Conservation (phyloP, 2,888 invertebrate species). For the Chouioia cunea region DNA sequence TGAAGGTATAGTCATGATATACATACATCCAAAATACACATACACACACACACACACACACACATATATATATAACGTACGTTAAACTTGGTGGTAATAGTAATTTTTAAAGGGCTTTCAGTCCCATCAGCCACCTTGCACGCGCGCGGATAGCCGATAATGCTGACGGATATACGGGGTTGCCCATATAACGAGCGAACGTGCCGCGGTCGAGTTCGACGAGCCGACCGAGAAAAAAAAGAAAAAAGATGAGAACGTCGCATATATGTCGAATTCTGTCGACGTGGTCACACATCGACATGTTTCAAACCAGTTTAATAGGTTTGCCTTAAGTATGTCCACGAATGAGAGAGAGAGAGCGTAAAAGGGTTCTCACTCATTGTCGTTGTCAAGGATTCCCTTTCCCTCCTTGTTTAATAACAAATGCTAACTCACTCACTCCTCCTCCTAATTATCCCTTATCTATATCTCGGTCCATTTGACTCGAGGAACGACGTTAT, state of each 20-base stretch:
- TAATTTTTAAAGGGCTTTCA: too few relatives aligned
- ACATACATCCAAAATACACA: too few relatives aligned
- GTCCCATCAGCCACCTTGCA: constrained; percentile 47
- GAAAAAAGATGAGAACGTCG: too few relatives aligned
- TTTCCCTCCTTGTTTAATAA: constrained; percentile 58
- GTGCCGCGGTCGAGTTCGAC: constrained; percentile 50
- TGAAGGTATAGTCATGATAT: constrained; percentile 6
- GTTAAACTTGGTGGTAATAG: too few relatives aligned
- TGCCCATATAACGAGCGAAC: too few relatives aligned
- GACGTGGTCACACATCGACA: constrained; percentile 40
- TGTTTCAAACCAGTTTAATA: not conserved
- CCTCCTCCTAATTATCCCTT: constrained; percentile 67
- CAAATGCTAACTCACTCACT: constrained; percentile 57
- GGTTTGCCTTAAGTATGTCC: not conserved
- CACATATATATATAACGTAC: too few relatives aligned
- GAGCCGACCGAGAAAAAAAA: constrained; percentile 33
- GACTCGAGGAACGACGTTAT: constrained; percentile 66
- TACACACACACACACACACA: too few relatives aligned
- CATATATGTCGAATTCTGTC: too few relatives aligned
- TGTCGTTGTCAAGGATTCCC: constrained; percentile 56
- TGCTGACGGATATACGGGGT: constrained; percentile 22
- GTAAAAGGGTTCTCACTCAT: not conserved
- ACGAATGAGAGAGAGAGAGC: not conserved
- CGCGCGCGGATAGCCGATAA: constrained; percentile 56
- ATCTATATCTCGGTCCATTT: constrained; percentile 68